Evolutionary conservation across 2,113 vertebrate genomes (phyloP).

Genomic region (Cottus gobio): DNA sequence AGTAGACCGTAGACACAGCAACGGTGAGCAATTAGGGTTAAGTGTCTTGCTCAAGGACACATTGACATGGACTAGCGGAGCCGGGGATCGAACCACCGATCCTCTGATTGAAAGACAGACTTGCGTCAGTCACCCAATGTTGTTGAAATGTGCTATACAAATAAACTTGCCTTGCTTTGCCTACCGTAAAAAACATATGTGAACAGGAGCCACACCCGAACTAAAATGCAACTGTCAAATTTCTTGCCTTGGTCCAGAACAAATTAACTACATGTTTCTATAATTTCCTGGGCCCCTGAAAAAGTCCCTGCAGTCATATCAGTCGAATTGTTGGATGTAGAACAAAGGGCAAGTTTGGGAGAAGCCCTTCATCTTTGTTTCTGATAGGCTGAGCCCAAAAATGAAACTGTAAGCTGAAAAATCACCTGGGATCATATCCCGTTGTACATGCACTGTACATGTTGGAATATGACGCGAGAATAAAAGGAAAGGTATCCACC

Average conservation of each 20-base stretch:
- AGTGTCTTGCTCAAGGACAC: too few species aligned
- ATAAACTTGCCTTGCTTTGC: too few species aligned
- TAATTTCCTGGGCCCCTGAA: neutral
- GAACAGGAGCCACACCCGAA: too few species aligned
- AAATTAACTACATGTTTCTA: neutral
- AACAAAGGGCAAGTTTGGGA: neutral
- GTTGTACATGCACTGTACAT: neutral
- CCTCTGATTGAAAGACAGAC: too few species aligned
- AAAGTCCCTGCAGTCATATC: neutral
- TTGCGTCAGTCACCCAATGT: too few species aligned
- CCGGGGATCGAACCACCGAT: too few species aligned
- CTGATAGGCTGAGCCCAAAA: neutral
- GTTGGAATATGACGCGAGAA: neutral
- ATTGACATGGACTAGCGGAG: too few species aligned
- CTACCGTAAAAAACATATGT: too few species aligned
- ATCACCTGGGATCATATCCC: neutral
- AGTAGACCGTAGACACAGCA: too few species aligned
- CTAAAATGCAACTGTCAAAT: too few species aligned
- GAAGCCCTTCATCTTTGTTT: neutral
- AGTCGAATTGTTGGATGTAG: neutral
- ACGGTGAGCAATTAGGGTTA: too few species aligned
- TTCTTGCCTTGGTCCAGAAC: neutral
- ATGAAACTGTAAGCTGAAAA: neutral
- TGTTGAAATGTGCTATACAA: too few species aligned
- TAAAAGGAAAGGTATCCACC: conserved; percentile 70